These are phyloP conservation scores for Phaethon lepturus DNA, from an alignment of 2,113 vertebrate species.

Conservation along the genomic window DNA sequence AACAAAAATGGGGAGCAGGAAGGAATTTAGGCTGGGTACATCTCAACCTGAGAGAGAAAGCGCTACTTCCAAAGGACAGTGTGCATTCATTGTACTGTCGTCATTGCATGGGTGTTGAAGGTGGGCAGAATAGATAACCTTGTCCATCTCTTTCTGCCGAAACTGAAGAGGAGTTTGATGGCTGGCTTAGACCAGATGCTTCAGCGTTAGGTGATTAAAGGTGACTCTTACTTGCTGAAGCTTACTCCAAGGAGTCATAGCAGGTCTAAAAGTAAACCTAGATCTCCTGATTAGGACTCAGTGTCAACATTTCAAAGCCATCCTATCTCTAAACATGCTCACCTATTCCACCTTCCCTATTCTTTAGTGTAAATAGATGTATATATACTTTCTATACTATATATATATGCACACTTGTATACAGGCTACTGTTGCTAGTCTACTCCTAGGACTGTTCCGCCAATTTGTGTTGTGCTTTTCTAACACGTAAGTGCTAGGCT, in stretches of 20 bases:
- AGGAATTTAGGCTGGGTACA: not conserved
- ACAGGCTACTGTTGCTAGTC: not conserved
- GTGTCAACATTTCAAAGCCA: not conserved
- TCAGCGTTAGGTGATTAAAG: not conserved
- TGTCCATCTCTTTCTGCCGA: not conserved
- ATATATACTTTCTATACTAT: not conserved
- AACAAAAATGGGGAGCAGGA: not conserved
- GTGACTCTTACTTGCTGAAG: not conserved
- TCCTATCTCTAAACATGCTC: not conserved
- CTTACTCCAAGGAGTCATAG: not conserved
- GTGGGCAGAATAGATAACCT: not conserved
- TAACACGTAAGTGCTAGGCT: not conserved
- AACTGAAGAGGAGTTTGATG: not conserved
- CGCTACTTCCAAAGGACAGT: not conserved
- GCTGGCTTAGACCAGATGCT: not conserved
- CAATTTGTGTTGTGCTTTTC: not conserved
- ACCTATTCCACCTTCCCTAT: not conserved
- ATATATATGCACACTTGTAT: not conserved
- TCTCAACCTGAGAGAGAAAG: not conserved
- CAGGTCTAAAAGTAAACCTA: not conserved
- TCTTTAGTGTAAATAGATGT: not conserved
- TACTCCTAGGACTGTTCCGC: not conserved
- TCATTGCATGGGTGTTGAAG: not conserved
- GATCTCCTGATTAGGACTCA: accelerated
- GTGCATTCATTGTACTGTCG: not conserved